These are phyloP conservation scores for Polypterus bichir DNA, from an alignment of 2,113 vertebrate species.

Conservation along the genomic window DNA sequence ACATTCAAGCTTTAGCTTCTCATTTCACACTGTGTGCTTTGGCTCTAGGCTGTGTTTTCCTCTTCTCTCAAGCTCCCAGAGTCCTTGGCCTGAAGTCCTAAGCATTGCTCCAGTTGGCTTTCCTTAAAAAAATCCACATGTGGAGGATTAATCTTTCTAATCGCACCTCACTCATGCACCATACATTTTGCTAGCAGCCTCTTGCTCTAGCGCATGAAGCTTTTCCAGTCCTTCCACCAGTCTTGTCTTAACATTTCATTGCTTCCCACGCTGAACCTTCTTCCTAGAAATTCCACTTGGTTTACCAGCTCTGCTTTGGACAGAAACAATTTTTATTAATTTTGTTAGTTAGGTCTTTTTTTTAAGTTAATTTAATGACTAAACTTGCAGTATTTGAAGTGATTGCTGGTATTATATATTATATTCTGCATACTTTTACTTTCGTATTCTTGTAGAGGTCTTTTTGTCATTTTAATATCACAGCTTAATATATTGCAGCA, in stretches of 20 bases:
- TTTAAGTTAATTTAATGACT: no score
- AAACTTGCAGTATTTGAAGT: no score
- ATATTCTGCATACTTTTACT: no score
- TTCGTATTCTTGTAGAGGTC: no score
- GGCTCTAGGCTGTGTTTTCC: slow-evolving; percentile 55
- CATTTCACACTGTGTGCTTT: slow-evolving; percentile 75
- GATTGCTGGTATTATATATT: no score
- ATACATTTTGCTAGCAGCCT: slow-evolving; percentile 45
- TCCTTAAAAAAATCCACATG: slow-evolving; percentile 51
- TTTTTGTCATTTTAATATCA: no score
- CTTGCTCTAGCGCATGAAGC: slow-evolving; percentile 9
- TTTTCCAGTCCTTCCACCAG: slow-evolving; percentile 21
- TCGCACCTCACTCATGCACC: slow-evolving; percentile 32
- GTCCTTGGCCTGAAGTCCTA: slow-evolving; percentile 59
- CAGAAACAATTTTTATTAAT: no score
- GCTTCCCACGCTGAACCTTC: slow-evolving; percentile 17
- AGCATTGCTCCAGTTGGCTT: slow-evolving; percentile 63
- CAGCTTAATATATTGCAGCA: no score
- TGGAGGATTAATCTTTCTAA: slow-evolving; percentile 57
- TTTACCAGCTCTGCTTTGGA: no score
- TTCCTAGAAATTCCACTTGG: no score
- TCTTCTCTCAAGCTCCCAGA: slow-evolving; percentile 23
- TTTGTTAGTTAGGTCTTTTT: no score
- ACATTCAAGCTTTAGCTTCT: slow-evolving; percentile 66
- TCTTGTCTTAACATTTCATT: slow-evolving; percentile 9